Evolutionary conservation across 1,140 invertebrate genomes (phyloP).

Genomic region (Schlechtendalia chinensis): DNA sequence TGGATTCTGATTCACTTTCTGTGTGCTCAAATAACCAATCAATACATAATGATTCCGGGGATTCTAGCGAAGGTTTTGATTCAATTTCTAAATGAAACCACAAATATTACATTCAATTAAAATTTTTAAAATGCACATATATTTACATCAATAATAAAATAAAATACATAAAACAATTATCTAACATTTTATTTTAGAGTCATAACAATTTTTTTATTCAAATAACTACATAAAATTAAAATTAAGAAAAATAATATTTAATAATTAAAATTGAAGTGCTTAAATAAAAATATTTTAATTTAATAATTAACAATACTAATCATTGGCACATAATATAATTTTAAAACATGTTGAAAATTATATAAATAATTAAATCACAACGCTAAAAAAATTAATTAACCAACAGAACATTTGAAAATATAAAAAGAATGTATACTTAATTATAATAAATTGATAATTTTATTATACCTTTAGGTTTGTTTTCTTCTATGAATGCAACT

Average conservation of each 20-base stretch:
- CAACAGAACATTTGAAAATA: neutral
- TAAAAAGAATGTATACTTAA: neutral
- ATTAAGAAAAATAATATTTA: too few relatives aligned
- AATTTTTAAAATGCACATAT: too few relatives aligned
- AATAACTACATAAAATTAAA: too few relatives aligned
- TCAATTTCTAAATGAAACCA: slow-evolving; percentile 24
- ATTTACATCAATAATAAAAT: too few relatives aligned
- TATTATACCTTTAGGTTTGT: slow-evolving; percentile 24
- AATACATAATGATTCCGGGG: slow-evolving; percentile 56
- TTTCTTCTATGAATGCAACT: slow-evolving; percentile 36
- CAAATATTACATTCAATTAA: neutral
- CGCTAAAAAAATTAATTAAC: neutral
- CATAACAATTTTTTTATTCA: neutral
- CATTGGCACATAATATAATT: neutral
- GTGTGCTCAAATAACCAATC: slow-evolving; percentile 61
- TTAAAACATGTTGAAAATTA: neutral
- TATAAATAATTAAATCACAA: neutral
- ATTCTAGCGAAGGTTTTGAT: slow-evolving; percentile 5
- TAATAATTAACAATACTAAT: neutral
- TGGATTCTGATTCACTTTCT: slow-evolving; percentile 58
- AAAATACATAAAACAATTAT: neutral
- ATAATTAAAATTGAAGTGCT: neutral
- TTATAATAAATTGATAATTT: neutral
- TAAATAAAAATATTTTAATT: neutral
- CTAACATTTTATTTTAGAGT: too few relatives aligned